Evolutionary conservation across 2,888 invertebrate genomes (phyloP).

Genomic region (Capitulum mitella): DNA sequence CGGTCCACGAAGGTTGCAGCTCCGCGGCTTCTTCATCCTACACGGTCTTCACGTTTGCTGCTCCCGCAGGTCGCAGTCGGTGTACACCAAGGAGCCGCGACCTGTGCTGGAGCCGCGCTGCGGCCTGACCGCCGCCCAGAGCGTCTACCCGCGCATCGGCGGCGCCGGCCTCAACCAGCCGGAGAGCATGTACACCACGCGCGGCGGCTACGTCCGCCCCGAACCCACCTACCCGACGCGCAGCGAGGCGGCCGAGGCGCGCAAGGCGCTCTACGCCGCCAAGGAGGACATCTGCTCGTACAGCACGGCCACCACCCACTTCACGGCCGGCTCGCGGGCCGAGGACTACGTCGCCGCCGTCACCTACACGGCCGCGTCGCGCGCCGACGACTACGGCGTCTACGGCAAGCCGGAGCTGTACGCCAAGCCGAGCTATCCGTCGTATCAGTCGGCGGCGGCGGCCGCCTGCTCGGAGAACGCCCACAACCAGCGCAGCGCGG

Average conservation of each 20-base stretch:
- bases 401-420: constrained; percentile 14
- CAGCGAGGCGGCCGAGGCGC: neutral
- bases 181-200: neutral
- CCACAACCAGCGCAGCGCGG: constrained; percentile 18
- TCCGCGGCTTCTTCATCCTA: too few relatives aligned
- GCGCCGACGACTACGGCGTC: constrained; percentile 6
- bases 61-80: constrained; percentile 35
- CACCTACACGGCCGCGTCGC: neutral
- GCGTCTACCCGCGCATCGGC: constrained; percentile 10
- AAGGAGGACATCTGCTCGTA: neutral
- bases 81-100: constrained; percentile 34
- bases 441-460: neutral
- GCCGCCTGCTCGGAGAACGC: neutral
- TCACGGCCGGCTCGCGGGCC: neutral
- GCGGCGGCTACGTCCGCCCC: neutral
- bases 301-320: neutral
- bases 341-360: constrained; percentile 1
- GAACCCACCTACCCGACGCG: neutral
- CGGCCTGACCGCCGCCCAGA: neutral
- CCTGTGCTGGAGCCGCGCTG: neutral
- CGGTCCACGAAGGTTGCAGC: too few relatives aligned
- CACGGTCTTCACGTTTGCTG: too few relatives aligned
- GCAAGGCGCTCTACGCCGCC: neutral
- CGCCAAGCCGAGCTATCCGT: neutral
- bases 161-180: neutral